A percentile compares a stretch with the other conserved stretches of the same genome.
These are phyloP conservation scores for Drosophila orena DNA, from an alignment of 1,140 invertebrate species.

Conservation along the genomic window DNA sequence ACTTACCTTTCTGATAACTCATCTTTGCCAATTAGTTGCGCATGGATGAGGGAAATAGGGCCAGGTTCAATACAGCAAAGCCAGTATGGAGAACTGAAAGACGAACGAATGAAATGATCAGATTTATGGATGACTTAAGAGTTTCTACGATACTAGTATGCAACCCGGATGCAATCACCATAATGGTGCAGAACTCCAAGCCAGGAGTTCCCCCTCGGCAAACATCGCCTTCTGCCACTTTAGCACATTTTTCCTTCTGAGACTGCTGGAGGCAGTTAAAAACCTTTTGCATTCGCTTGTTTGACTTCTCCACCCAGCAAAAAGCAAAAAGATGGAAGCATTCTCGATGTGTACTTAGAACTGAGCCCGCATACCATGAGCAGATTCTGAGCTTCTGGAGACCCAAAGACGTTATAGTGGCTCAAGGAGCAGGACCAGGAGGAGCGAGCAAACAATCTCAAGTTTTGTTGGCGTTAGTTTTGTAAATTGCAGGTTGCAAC, in stretches of 20 bases:
- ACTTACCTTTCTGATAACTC: slow-evolving; percentile 84
- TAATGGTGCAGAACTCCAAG: slow-evolving; percentile 31
- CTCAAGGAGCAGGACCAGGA: slow-evolving; percentile 13
- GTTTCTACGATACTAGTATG: slow-evolving; percentile 1
- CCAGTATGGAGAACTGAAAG: slow-evolving; percentile 40
- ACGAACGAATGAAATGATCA: slow-evolving; percentile 27
- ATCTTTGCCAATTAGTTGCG: slow-evolving; percentile 66
- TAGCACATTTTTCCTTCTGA: slow-evolving; percentile 44
- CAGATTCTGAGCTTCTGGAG: not conserved
- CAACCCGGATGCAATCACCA: slow-evolving; percentile 29
- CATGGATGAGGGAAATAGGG: slow-evolving; percentile 45
- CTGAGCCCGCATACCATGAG: slow-evolving; percentile 64
- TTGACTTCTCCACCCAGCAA: slow-evolving; percentile 53
- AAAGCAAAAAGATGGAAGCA: slow-evolving; percentile 32
- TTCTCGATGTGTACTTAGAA: slow-evolving; percentile 67
- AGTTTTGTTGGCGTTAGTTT: slow-evolving; percentile 73
- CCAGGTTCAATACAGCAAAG: slow-evolving; percentile 16
- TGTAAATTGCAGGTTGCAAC: slow-evolving; percentile 82
- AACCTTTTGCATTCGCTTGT: slow-evolving; percentile 67
- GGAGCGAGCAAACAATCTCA: slow-evolving; percentile 65
- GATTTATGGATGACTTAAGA: slow-evolving; percentile 35
- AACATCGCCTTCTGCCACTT: slow-evolving; percentile 34
- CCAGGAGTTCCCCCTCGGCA: slow-evolving; percentile 11
- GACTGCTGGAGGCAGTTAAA: slow-evolving; percentile 46
- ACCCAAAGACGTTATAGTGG: slow-evolving; percentile 23